Evolutionary conservation across 2,797 vertebrate species (phyloP).

Genomic region (Antrozous pallidus): DNA sequence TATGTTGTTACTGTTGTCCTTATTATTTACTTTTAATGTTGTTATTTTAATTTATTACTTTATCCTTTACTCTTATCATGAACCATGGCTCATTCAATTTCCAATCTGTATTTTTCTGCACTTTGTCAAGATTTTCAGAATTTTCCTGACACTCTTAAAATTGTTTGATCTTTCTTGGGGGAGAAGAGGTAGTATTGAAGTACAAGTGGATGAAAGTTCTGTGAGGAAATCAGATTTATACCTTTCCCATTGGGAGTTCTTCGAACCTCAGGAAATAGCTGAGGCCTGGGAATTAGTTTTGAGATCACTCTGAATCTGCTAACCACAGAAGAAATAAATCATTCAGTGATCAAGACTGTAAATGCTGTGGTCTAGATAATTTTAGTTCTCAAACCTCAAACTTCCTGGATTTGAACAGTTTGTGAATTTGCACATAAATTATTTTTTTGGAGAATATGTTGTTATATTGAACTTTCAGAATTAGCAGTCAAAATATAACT

Average conservation of each 20-base stretch:
- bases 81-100: not conserved
- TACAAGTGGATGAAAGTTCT: not conserved
- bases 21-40: not conserved
- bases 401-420: slow-evolving; percentile 44
- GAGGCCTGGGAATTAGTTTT: slow-evolving; percentile 15
- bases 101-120: not conserved
- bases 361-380: slow-evolving; percentile 59
- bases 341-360: slow-evolving; percentile 36
- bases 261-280: not conserved
- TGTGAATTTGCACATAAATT: slow-evolving; percentile 31
- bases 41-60: not conserved
- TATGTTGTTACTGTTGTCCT: not conserved
- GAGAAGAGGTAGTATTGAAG: not conserved
- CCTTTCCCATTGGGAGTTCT: not conserved
- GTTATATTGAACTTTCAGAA: not conserved
- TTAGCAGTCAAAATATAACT: slow-evolving; percentile 11
- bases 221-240: not conserved
- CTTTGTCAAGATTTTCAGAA: not conserved
- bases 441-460: not conserved
- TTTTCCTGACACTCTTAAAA: not conserved
- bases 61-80: not conserved
- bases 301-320: slow-evolving; percentile 19
- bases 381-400: slow-evolving; percentile 62
- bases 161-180: not conserved
- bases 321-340: slow-evolving; percentile 51